phyloP scores from a whole-genome alignment of 2,888 invertebrate genomes.

The Adineta ricciae region DNA sequence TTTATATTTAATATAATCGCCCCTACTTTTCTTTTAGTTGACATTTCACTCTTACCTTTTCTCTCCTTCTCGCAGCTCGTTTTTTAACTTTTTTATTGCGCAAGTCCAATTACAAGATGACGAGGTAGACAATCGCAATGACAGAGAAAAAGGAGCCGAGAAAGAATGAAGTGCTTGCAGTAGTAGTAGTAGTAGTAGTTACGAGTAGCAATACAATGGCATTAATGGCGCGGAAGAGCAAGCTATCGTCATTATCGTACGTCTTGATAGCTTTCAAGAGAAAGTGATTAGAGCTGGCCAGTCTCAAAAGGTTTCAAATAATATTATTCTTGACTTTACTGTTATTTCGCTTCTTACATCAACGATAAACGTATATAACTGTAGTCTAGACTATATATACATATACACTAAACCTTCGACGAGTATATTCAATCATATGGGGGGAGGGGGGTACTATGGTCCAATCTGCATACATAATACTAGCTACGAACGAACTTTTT shows the following conservation, averaged over 20 bases:
- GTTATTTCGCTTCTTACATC: background rate
- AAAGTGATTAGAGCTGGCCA: background rate
- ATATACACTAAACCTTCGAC: background rate
- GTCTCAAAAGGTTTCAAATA: background rate
- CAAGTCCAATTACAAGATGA: background rate
- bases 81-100: background rate
- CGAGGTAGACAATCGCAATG: background rate
- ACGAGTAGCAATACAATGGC: background rate
- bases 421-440: background rate
- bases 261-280: background rate
- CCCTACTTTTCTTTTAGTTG: background rate
- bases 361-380: background rate
- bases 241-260: background rate
- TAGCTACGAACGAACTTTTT: background rate
- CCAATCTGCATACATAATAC: background rate
- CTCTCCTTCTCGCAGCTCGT: background rate
- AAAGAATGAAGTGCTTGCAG: background rate
- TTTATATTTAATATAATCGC: background rate
- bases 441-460: background rate
- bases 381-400: background rate
- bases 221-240: background rate
- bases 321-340: background rate
- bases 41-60: background rate
- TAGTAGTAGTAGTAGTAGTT: background rate
- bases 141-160: background rate